phyloP scores from a whole-genome alignment of 2,113 vertebrate species.

The Sisor rabdophorus region DNA sequence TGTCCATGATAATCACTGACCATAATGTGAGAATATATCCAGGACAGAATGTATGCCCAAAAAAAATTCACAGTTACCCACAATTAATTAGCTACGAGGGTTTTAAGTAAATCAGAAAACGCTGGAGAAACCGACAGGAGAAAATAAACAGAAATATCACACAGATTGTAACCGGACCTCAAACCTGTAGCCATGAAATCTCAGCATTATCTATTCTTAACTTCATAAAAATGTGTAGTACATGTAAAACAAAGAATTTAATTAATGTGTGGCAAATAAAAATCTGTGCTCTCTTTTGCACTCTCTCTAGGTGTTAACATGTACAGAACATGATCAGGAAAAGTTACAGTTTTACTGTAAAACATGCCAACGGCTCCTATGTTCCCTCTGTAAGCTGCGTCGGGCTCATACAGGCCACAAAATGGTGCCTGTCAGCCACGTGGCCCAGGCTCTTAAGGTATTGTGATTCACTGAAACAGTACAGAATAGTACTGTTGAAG shows the following conservation, averaged over 20 bases:
- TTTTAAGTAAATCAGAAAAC: background rate
- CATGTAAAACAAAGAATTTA: no score
- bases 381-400: conserved; percentile 88
- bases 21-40: background rate
- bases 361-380: conserved; percentile 88
- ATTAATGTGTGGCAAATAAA: no score
- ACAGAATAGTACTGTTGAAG: background rate
- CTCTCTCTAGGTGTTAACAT: conserved; percentile 65
- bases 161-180: background rate
- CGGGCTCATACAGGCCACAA: conserved; percentile 87
- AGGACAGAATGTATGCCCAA: background rate
- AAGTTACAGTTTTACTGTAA: conserved; percentile 91
- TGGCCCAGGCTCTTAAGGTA: conserved; percentile 92
- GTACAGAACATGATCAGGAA: conserved; percentile 77
- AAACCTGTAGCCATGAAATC: background rate
- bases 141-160: background rate
- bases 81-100: background rate
- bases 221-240: no score
- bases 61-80: background rate
- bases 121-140: no score
- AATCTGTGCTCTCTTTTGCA: background rate
- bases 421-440: conserved; percentile 83
- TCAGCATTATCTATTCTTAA: no score
- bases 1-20: background rate
- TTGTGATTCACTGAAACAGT: background rate